phyloP scores from a whole-genome alignment of 2,113 vertebrate genomes.

The Pterocles burchelli region DNA sequence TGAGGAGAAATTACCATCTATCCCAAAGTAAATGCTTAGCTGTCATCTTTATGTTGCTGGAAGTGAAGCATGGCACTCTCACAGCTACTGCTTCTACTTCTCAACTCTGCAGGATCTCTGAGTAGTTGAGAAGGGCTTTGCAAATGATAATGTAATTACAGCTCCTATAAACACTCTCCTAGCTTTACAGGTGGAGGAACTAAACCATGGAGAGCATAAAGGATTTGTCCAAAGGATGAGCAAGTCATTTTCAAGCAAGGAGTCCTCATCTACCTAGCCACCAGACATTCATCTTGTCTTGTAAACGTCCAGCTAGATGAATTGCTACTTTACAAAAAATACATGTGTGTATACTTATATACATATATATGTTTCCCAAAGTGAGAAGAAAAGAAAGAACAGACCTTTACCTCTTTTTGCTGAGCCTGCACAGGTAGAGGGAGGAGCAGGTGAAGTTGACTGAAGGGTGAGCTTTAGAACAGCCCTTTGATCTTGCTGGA shows the following conservation, averaged over 20 bases:
- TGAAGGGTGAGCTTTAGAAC: not conserved
- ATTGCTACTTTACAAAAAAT: not conserved
- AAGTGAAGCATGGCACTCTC: not conserved
- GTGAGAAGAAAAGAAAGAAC: slow-evolving; percentile 33
- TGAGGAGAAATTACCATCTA: not conserved
- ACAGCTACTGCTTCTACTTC: not conserved
- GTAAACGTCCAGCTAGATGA: not conserved
- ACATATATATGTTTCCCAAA: not conserved
- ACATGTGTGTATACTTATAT: not conserved
- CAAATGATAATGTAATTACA: not conserved
- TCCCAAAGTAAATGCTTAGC: not conserved
- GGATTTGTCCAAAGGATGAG: not conserved
- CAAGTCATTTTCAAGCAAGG: not conserved
- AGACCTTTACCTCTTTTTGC: slow-evolving; percentile 49
- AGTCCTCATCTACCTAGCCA: not conserved
- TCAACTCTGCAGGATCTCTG: not conserved
- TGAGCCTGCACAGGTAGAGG: slow-evolving; percentile 19
- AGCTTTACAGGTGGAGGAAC: slow-evolving; percentile 6
- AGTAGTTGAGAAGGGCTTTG: not conserved
- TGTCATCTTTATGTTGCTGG: not conserved
- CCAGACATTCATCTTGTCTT: not conserved
- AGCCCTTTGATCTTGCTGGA: not conserved
- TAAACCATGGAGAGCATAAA: not conserved
- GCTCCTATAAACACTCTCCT: not conserved
- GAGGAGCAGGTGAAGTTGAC: not conserved